Base-by-base conservation (phyloP, 2,888 invertebrate genomes). In the Hemistola chrysoprasaria region DNA sequence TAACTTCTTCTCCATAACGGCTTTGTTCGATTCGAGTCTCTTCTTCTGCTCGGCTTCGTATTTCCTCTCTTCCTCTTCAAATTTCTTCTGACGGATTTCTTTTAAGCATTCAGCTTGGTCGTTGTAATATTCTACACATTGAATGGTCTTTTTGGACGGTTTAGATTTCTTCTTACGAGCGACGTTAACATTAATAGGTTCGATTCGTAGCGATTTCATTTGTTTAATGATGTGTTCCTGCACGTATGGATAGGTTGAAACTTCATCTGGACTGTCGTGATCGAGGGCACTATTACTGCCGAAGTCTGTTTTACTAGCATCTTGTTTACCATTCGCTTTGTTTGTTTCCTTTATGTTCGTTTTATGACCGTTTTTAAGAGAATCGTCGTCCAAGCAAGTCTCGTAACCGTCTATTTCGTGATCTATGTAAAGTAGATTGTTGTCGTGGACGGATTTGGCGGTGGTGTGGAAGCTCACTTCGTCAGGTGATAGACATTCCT, bases 81-180 rank as follows among this genome's bases (percentile, higher is more conserved):
- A 50, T 40, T 75, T 84, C 47, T 71, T 80, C 44, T 75, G 69
- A 20, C 78, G 65, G 50, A 85, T 86, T 52, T 90, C 90, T 62
- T 91, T 90, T 30, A 92, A 71, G 53, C 92, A 92, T 53, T 92
- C 91, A 33, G 90, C 91, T 68, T 92, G 91, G 51, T 91, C 92
- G 68, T 92, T 92, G 69, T 92, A 92, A 54, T 92, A 92, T 67
- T 92, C 92, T 20, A 90, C 82, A 52, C 82, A 84, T 56, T 74
- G 66, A 48, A 71, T 65, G 30, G n/a, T n/a, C n/a, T 56, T 69
- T 47, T 82, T 86, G 67, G 82, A 78, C 66, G 82, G 76, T 49
- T 84, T 44, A 3, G 2, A 3, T 57, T 79, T 83, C 38, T 71
- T 80, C 52, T 78, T 85, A 44, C 67, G 70, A 37, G 70, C 59